Evolutionary conservation across 2,113 vertebrate species (phyloP).

Genomic region (Nannobrachium achirus): DNA sequence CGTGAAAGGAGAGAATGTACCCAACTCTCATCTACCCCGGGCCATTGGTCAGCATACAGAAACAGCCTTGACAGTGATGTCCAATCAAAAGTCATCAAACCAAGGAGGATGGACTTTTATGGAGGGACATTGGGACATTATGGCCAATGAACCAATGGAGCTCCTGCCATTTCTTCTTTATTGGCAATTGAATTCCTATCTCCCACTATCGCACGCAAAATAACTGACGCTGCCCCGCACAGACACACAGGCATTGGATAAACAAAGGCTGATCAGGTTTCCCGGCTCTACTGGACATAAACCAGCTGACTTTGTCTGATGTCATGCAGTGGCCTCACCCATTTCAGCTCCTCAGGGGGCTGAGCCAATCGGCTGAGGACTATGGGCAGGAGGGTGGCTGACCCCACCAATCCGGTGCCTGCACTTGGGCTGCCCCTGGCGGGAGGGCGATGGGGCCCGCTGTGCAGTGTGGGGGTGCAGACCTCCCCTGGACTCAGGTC

Average conservation of each 20-base stretch:
- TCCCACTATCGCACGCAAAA: slow-evolving; percentile 19
- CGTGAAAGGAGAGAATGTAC: slow-evolving; percentile 21
- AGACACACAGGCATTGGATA: slow-evolving; percentile 14
- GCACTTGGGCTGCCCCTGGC: slow-evolving; percentile 78
- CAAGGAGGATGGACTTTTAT: slow-evolving; percentile 33
- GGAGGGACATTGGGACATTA: slow-evolving; percentile 37
- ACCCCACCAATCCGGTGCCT: slow-evolving; percentile 80
- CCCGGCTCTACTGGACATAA: slow-evolving; percentile 42
- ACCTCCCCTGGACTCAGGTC: slow-evolving; percentile 79
- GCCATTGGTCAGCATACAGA: slow-evolving; percentile 34
- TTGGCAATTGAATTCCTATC: slow-evolving; percentile 54
- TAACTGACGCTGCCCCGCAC: neutral
- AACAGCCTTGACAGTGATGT: slow-evolving; percentile 20
- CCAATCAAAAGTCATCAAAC: slow-evolving; percentile 37
- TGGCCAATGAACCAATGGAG: slow-evolving; percentile 4
- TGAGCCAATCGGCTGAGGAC: slow-evolving; percentile 68
- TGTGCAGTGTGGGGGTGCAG: slow-evolving; percentile 82
- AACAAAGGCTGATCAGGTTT: slow-evolving; percentile 36
- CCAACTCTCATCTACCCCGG: slow-evolving; percentile 25
- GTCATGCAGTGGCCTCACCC: slow-evolving; percentile 49
- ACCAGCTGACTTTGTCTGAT: slow-evolving; percentile 53
- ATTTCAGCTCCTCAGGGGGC: slow-evolving; percentile 80
- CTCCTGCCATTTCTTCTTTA: slow-evolving; percentile 14
- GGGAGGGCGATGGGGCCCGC: slow-evolving; percentile 79
- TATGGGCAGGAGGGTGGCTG: slow-evolving; percentile 82